Base-by-base conservation (phyloP, 2,797 vertebrate species). In the Phrynocephalus vlangalii region DNA sequence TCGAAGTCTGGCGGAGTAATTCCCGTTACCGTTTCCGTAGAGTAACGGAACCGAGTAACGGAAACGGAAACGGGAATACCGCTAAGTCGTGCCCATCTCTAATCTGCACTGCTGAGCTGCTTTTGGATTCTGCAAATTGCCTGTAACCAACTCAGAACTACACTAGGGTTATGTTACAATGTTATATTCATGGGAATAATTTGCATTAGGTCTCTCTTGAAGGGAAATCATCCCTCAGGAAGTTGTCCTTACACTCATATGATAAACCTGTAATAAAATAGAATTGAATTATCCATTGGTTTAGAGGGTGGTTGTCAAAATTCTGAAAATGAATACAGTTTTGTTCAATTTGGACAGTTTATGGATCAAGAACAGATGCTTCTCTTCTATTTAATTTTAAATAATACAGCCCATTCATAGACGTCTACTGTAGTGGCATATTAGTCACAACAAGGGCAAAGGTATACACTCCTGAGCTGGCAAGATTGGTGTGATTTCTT, bases 201-300 rank as follows among this genome's bases (percentile, higher is more conserved):
- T 78, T 26, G n/a, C 56, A 84, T 84, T 15, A 84, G 52, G 13
- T 66, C 52, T 83, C 82, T 76, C 71, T 63, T 84, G 52, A 50
- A 75, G 72, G 50, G 50, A 80, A 80, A 5, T 44, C 84, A 83
- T 44, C 52, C 83, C 10, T 9, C 60, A 7, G 1, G 56, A 91
- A 78, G 26, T 56, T 79, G 67, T 30, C 67, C 67, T 71, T 86
- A 70, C 15, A 81, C 6, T 86, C 3, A 33, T 71, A 79, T 24
- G 89, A 87, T 72, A 89, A 87, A 87, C 73, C 0, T 76, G n/a
- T 77, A 93, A 82, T 86, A 87, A 66, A 0, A 86, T 88, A 56
- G 81, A 84, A 81, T 30, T 52, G 7, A 87, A 89, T 84, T 1
- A 88, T 85, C 0, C 0, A 24, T 30, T 2, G 6, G 4, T 15